Evolutionary conservation across 2,797 vertebrate genomes (phyloP).

Genomic region (Urophycis tenuis): DNA sequence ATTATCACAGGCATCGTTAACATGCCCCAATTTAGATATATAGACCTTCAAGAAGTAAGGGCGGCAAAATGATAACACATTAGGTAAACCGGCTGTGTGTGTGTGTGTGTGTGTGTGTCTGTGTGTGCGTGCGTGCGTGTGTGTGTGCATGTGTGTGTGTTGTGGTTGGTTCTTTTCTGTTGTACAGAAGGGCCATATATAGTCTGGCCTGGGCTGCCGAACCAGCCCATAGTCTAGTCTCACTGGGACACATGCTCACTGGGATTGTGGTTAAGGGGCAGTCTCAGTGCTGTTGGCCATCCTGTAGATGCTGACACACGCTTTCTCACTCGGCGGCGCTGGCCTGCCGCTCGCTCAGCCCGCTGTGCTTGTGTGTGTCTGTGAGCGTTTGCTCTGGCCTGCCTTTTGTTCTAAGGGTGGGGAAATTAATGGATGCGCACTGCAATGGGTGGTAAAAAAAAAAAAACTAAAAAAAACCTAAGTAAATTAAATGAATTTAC

Average conservation of each 20-base stretch:
- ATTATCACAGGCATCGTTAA: background rate
- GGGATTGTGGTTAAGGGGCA: background rate
- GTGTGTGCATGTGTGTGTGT: too few species aligned
- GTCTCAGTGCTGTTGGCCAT: background rate
- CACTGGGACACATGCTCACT: background rate
- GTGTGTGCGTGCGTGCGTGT: too few species aligned
- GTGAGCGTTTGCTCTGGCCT: constrained; percentile 1
- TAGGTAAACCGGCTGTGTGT: too few species aligned
- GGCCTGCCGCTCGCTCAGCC: background rate
- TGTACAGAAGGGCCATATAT: constrained; percentile 49
- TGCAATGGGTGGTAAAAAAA: background rate
- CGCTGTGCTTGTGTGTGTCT: constrained; percentile 21
- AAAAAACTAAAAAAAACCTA: too few species aligned
- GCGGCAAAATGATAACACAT: too few species aligned
- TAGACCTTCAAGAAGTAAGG: too few species aligned
- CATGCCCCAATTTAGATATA: background rate
- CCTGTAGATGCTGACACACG: background rate
- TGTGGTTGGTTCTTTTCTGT: background rate
- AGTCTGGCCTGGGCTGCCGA: constrained; percentile 35
- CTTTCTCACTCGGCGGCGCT: background rate
- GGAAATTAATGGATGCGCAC: background rate
- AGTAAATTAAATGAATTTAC: background rate
- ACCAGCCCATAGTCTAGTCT: constrained; percentile 9
- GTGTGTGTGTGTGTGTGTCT: too few species aligned
- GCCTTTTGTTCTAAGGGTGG: background rate